Percentiles rank a stretch among this genome's conserved stretches.
Evolutionary conservation across 92 coral and sea anemone species (phyloP).

Genomic region (Palythoa grandis): DNA sequence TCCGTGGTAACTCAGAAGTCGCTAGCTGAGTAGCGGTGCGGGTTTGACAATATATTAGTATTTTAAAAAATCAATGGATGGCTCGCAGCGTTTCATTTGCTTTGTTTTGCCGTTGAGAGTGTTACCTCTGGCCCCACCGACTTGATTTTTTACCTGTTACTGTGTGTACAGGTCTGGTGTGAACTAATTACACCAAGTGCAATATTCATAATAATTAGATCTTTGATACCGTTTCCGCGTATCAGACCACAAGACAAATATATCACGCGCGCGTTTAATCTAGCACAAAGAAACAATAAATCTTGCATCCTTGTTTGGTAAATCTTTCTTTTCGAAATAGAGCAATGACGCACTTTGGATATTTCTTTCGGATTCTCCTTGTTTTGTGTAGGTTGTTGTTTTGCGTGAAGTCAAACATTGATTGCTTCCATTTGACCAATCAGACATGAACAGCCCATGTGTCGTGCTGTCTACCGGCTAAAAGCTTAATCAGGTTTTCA

Average conservation of each 20-base stretch:
- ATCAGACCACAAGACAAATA: constrained; percentile 24
- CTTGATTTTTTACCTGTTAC: not conserved
- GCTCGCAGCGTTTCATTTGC: too few species aligned
- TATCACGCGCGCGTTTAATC: not conserved
- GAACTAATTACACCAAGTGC: constrained; percentile 1
- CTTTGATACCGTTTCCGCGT: constrained; percentile 7
- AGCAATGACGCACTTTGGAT: constrained; percentile 22
- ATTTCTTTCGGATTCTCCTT: constrained; percentile 3
- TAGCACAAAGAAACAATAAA: not conserved
- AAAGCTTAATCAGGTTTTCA: constrained; percentile 2
- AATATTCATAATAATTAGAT: not conserved
- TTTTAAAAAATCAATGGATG: too few species aligned
- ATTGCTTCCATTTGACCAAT: not conserved
- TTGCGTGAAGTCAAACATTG: not conserved
- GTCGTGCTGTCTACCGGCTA: constrained; percentile 15
- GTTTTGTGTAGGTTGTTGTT: not conserved
- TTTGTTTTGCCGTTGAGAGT: not conserved
- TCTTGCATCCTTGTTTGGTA: constrained; percentile 17
- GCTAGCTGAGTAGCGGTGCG: too few species aligned
- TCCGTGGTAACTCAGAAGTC: too few species aligned
- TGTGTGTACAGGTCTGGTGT: not conserved
- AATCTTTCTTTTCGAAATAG: not conserved
- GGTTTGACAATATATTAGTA: too few species aligned
- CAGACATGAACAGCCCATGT: not conserved
- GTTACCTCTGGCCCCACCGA: not conserved